A percentile compares a stretch with the other conserved stretches of the same genome.
These are phyloP conservation scores for Xyrauchen texanus DNA, from an alignment of 2,113 vertebrate genomes.

Conservation along the genomic window DNA sequence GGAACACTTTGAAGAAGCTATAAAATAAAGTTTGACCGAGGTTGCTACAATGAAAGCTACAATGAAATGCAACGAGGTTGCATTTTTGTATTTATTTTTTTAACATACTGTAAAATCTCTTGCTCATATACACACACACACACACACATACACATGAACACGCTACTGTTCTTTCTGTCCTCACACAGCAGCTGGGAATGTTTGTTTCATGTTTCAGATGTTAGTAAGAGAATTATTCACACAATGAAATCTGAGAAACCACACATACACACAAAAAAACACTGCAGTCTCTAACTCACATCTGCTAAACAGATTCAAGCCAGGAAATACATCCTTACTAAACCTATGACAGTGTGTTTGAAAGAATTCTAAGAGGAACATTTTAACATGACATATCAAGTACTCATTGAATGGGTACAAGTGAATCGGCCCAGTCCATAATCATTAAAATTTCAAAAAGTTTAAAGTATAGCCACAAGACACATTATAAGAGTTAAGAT, in stretches of 20 bases:
- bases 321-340: conserved; percentile 28
- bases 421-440: too few relatives aligned
- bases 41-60: too few relatives aligned
- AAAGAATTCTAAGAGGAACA: background rate
- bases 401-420: background rate
- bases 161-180: conserved; percentile 23
- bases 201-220: conserved; percentile 31
- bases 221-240: conserved; percentile 35
- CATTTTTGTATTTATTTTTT: too few relatives aligned
- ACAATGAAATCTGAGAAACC: conserved; percentile 14
- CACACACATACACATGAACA: background rate
- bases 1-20: too few relatives aligned
- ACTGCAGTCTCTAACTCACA: conserved; percentile 11
- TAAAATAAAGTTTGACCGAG: too few relatives aligned
- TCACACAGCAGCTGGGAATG: conserved; percentile 40
- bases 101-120: too few relatives aligned
- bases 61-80: too few relatives aligned
- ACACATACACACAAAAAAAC: background rate
- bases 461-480: too few relatives aligned
- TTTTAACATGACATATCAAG: background rate
- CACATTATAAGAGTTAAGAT: too few relatives aligned
- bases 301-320: conserved; percentile 26
- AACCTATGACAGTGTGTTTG: background rate
- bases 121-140: background rate
- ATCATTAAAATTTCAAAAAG: too few relatives aligned